Base-by-base conservation (phyloP, 2,888 invertebrate species). In the Cataglyphis rosenhaueri region DNA sequence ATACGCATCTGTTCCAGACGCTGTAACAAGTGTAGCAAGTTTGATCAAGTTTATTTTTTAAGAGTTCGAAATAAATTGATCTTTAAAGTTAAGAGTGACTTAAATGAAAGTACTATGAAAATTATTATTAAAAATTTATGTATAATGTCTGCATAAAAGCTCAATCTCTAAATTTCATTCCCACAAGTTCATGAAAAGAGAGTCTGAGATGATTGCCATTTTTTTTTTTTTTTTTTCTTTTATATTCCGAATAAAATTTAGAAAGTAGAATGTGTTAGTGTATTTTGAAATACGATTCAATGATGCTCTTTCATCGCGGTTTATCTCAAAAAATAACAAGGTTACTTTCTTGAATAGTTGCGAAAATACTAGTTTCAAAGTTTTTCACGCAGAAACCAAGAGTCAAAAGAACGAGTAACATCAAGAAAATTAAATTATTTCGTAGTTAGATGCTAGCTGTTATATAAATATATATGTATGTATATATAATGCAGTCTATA, bases 251-350 rank as follows among this genome's bases (percentile, higher is more conserved):
- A 0, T 2, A 52, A 32, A n/a, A 44, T 32, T 61, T 32, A 6
- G 3, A 32, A 61, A 48, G 35, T 44, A 44, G n/a, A 15, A 3
- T 64, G 21, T 29, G 21, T 32, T 44, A 52, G n/a, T 21, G 1
- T n/a, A 73, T 59, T 38, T 76, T 12, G 12, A 41, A 15, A 38
- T 55, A 55, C 21, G 15, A 70, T 55, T 10, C 25, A 25, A 76
- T 21, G 15, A 76, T n/a, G 52, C 35, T 25, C 25, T 38, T 66
- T 44, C 32, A 32, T 29, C n/a, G 38, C 21, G n/a, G 18, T 38
- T 64, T 64, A 65, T 48, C 32, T 65, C 21, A 48, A 75, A 76
- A 76, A 29, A 29, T 32, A 76, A 76, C 29, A n/a, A 55, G 41
- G 21, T 70, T 76, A 21, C 12, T 38, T 29, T n/a, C 41, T 68